These are phyloP conservation scores for Orycteropus afer DNA, from an alignment of 2,113 vertebrate genomes.

Conservation along the genomic window DNA sequence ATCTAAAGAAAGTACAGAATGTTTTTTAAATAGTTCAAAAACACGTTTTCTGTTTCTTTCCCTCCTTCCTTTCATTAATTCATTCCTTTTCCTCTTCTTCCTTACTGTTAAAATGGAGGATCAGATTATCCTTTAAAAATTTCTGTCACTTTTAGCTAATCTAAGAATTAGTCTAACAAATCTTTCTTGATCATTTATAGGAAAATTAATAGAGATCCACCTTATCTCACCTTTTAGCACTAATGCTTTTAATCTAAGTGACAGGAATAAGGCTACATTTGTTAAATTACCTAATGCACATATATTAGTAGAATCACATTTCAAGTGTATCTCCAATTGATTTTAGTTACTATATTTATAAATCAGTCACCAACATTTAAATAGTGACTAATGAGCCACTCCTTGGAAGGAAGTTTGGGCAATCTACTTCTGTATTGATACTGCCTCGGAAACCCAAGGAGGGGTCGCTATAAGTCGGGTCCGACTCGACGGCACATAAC, in stretches of 20 bases:
- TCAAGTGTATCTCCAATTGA: not conserved
- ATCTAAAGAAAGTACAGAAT: not conserved
- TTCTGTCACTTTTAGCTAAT: not conserved
- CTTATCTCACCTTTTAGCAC: not conserved
- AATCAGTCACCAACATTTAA: not conserved
- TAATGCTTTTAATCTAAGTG: not conserved
- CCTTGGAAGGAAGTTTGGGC: not conserved
- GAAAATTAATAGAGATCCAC: not conserved
- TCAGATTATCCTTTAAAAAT: slow-evolving; percentile 11
- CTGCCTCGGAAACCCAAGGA: too few relatives aligned
- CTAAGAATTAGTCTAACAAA: not conserved
- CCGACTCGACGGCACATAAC: too few relatives aligned
- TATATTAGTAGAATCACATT: slow-evolving; percentile 22
- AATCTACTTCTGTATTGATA: not conserved
- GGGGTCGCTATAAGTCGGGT: too few relatives aligned
- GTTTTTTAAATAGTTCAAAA: slow-evolving; percentile 23
- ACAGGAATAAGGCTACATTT: not conserved
- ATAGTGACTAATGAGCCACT: not conserved
- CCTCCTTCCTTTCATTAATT: not conserved
- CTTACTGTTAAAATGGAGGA: not conserved
- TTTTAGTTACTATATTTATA: slow-evolving; percentile 21
- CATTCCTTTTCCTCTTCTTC: not conserved
- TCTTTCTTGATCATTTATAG: slow-evolving; percentile 11
- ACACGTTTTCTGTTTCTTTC: not conserved
- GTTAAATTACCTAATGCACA: not conserved